A percentile compares a stretch with the other conserved stretches of the same genome.
These are phyloP conservation scores for Stenodema calcarata DNA, from an alignment of 2,888 invertebrate genomes.

Conservation along the genomic window DNA sequence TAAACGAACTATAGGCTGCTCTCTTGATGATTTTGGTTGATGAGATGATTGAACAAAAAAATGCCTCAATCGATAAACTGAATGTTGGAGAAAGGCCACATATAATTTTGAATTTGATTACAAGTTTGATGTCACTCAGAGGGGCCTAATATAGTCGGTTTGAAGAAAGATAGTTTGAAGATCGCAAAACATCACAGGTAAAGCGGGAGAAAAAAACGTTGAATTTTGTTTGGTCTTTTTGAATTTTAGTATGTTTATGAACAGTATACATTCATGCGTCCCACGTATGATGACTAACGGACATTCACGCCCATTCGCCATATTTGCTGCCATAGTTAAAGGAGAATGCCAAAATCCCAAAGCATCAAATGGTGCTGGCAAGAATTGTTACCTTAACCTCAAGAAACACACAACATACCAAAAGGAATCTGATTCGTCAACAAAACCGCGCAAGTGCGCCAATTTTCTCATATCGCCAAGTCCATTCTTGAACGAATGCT, in stretches of 20 bases:
- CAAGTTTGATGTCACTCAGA: not conserved
- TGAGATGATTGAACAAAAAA: not conserved
- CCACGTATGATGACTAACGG: conserved; percentile 13
- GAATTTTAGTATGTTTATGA: not conserved
- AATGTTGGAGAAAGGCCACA: not conserved
- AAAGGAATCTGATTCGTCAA: not conserved
- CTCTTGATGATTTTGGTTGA: not conserved
- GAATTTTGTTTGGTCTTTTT: not conserved
- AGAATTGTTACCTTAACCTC: not conserved
- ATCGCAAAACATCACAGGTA: not conserved
- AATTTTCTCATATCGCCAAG: not conserved
- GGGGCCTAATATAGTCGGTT: not conserved
- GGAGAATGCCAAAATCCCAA: not conserved
- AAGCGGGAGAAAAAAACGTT: not conserved
- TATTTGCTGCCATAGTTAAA: conserved; percentile 34
- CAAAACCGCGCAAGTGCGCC: not conserved
- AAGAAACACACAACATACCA: not conserved
- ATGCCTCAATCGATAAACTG: not conserved
- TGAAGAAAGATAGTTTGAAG: not conserved
- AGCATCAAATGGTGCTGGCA: not conserved
- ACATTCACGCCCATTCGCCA: conserved; percentile 42
- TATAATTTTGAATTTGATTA: not conserved
- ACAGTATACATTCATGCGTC: conserved; percentile 12
- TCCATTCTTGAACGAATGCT: not conserved
- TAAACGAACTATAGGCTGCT: not conserved